Percentiles rank a stretch among this genome's conserved stretches.
These are phyloP conservation scores for Brachionus paranguensis DNA, from an alignment of 1,140 invertebrate species.

Conservation along the genomic window DNA sequence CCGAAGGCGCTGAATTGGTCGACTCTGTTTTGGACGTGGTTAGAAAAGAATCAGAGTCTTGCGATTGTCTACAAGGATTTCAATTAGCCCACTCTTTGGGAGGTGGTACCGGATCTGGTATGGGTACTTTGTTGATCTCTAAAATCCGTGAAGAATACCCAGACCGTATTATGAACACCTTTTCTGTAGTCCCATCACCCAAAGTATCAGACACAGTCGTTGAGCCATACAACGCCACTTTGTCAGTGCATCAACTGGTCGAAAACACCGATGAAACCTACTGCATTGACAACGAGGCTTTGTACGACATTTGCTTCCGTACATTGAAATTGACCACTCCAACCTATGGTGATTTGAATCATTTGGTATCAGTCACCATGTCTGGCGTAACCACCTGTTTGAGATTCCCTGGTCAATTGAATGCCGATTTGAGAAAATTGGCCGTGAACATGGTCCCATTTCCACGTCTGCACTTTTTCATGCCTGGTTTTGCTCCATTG, in stretches of 20 bases:
- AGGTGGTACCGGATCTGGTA: slow-evolving; percentile 73
- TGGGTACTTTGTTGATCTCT: slow-evolving; percentile 69
- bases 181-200: slow-evolving; percentile 63
- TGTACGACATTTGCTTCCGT: slow-evolving; percentile 68
- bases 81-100: slow-evolving; percentile 71
- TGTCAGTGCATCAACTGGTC: slow-evolving; percentile 80
- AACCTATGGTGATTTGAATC: slow-evolving; percentile 65
- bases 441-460: slow-evolving; percentile 91
- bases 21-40: slow-evolving; percentile 51
- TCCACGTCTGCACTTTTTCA: slow-evolving; percentile 58
- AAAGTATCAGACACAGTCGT: slow-evolving; percentile 75
- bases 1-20: slow-evolving; percentile 65
- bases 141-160: slow-evolving; percentile 58
- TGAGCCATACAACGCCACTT: slow-evolving; percentile 82
- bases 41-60: slow-evolving; percentile 56
- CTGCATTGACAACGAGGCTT: slow-evolving; percentile 76
- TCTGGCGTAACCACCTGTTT: slow-evolving; percentile 70
- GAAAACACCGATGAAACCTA: slow-evolving; percentile 83
- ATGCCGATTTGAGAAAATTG: slow-evolving; percentile 79
- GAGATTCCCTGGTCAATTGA: slow-evolving; percentile 59
- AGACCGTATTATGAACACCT: slow-evolving; percentile 68
- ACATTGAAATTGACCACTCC: slow-evolving; percentile 65
- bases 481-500: slow-evolving; percentile 50
- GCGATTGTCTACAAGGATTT: slow-evolving; percentile 73
- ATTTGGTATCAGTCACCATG: slow-evolving; percentile 54